Base-by-base conservation (phyloP, 2,113 vertebrate genomes). In the Puffinus mauretanicus region DNA sequence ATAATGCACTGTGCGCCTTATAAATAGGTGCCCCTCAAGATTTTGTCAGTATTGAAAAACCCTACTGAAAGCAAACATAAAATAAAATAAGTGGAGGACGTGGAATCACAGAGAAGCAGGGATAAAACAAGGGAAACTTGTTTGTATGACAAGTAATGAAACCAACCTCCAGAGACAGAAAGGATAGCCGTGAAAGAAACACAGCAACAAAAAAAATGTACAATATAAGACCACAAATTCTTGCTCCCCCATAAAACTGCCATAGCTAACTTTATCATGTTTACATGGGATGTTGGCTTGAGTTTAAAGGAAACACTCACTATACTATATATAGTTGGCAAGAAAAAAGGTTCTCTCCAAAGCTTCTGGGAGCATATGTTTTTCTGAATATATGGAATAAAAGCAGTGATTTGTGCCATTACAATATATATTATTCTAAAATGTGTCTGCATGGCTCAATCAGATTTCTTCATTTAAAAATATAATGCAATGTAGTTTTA, bases 401-500 rank as follows among this genome's bases (percentile, higher is more conserved):
- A 96, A 97, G 93, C 79, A 96, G 86, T 16, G 81, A 96, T 75
- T 86, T 96, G 36, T 94, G 80, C 93, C 69, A 96, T 96, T 96
- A 93, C 96, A 96, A 97, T 92, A 97, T 78, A 94, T 65, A 87
- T 78, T 61, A 89, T 88, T 93, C 78, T 95, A 95, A 94, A 91
- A 96, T 88, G 88, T 76, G 79, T 88, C 96, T 97, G 87, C 36
- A 5, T 84, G 66, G 86, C 81, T 96, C 95, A 97, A 97, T 95
- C 81, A 96, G 82, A 75, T 94, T 94, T 92, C 82, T 94, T 96
- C 85, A 91, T 95, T 96, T 95, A 82, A 96, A 96, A 96, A 96
- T 96, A 90, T 97, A 96, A 96, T 80, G 84, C 94, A 94, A 83
- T 84, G 76, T 92, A 91, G 97, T 97, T 97, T 97, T 95, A 97